Percentiles rank a stretch among this genome's conserved stretches.
Evolutionary conservation across 2,888 invertebrate species (phyloP).

Genomic region (Heterodera filipjevi): DNA sequence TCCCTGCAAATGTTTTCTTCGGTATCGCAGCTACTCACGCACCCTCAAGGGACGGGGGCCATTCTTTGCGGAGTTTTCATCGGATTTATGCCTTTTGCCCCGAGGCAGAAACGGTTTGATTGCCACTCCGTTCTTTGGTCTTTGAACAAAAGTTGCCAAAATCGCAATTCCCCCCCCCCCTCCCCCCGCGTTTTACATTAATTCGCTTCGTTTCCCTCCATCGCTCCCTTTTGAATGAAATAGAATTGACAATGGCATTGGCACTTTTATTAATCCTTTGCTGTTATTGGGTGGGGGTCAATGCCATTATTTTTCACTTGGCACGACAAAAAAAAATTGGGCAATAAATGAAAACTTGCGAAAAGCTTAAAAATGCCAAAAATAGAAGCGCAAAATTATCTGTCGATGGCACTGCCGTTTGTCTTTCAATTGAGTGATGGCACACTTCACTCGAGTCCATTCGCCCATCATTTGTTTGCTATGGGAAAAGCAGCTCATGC

Average conservation of each 20-base stretch:
- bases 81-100: not conserved
- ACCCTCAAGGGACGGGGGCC: not conserved
- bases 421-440: not conserved
- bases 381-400: not conserved
- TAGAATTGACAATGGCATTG: too few species aligned
- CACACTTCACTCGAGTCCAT: not conserved
- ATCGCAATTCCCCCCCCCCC: not conserved
- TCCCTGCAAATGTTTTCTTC: too few species aligned
- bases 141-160: not conserved
- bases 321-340: not conserved
- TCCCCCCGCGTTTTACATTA: not conserved
- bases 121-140: not conserved
- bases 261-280: too few species aligned
- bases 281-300: too few species aligned
- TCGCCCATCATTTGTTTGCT: not conserved
- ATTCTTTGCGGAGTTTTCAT: not conserved
- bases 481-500: not conserved
- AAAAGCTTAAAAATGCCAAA: not conserved
- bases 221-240: too few species aligned
- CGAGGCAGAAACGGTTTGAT: not conserved
- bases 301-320: too few species aligned
- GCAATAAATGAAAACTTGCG: not conserved
- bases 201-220: too few species aligned
- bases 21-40: not conserved
- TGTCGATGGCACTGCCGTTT: not conserved